A percentile compares a stretch with the other conserved stretches of the same genome.
Conservation (phyloP, 2,888 invertebrate species). For the Andrena trimmerana region DNA sequence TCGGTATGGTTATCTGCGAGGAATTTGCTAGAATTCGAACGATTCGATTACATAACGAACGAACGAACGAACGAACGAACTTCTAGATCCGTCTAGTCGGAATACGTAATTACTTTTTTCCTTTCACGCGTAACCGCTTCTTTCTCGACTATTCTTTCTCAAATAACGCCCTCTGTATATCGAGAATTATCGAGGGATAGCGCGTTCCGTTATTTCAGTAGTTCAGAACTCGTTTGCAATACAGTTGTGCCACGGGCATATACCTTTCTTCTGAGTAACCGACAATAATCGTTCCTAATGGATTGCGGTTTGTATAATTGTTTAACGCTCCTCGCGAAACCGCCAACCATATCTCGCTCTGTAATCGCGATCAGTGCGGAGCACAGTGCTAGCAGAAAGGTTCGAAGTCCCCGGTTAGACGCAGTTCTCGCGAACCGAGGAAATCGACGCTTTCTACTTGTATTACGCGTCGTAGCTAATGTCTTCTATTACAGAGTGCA, state of each 20-base stretch:
- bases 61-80: not conserved
- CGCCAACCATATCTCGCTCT: constrained; percentile 69
- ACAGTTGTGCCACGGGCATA: not conserved
- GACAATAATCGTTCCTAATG: constrained; percentile 61
- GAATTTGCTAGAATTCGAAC: constrained; percentile 35
- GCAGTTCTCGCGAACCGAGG: not conserved
- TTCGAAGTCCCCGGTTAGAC: constrained; percentile 16
- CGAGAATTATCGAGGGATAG: not conserved
- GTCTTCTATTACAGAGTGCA: constrained; percentile 64
- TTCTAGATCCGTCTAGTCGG: not conserved
- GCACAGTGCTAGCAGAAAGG: constrained; percentile 33
- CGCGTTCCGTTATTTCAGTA: not conserved
- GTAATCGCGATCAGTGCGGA: constrained; percentile 50
- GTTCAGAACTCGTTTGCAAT: constrained; percentile 11
- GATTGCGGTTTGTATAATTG: constrained; percentile 38
- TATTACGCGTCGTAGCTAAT: constrained; percentile 27
- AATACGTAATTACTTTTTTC: constrained; percentile 3
- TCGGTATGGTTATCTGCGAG: constrained; percentile 61
- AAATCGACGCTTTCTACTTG: constrained; percentile 37
- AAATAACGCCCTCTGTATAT: not conserved
- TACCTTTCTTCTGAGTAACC: constrained; percentile 42
- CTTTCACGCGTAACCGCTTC: not conserved
- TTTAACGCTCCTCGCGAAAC: constrained; percentile 66
- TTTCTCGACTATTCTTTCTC: not conserved
- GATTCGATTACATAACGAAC: not conserved